Percentiles rank a stretch among this genome's conserved stretches.
Evolutionary conservation across 2,888 invertebrate genomes (phyloP).

Genomic region (Dynastes hyllus): DNA sequence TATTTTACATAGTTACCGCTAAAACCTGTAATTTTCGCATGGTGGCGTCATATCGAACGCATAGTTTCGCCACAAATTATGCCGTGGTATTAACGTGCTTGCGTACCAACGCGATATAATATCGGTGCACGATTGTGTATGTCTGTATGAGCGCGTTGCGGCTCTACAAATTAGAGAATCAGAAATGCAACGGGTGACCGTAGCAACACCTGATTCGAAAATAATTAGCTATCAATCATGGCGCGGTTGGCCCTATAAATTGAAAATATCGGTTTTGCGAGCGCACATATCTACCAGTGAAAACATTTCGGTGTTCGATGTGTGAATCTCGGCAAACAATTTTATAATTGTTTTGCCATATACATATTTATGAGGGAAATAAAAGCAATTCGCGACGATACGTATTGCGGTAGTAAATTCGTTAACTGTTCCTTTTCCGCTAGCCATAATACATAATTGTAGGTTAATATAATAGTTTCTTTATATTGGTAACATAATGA

Average conservation of each 20-base stretch:
- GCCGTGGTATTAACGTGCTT: background rate
- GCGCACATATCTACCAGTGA: background rate
- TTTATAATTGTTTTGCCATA: background rate
- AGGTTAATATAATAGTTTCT: no score
- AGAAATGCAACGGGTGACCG: constrained; percentile 28
- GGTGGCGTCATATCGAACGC: background rate
- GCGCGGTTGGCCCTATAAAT: constrained; percentile 24
- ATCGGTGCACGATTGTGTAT: background rate
- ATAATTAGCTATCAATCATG: constrained; percentile 53
- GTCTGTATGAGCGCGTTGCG: background rate
- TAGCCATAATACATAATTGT: no score
- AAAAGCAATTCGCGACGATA: background rate
- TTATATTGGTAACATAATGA: no score
- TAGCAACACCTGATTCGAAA: constrained; percentile 48
- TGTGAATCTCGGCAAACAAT: background rate
- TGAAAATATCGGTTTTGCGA: constrained; percentile 24
- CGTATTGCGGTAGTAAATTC: background rate
- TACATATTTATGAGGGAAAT: background rate
- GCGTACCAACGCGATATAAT: background rate
- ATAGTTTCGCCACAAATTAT: constrained; percentile 22
- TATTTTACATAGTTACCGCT: constrained; percentile 1
- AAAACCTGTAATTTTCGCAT: constrained; percentile 19
- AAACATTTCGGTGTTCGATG: constrained; percentile 7
- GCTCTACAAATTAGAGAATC: constrained; percentile 18
- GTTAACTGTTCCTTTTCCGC: no score